These are phyloP conservation scores for Carcharodon carcharias DNA, from an alignment of 2,797 vertebrate species.

Conservation along the genomic window DNA sequence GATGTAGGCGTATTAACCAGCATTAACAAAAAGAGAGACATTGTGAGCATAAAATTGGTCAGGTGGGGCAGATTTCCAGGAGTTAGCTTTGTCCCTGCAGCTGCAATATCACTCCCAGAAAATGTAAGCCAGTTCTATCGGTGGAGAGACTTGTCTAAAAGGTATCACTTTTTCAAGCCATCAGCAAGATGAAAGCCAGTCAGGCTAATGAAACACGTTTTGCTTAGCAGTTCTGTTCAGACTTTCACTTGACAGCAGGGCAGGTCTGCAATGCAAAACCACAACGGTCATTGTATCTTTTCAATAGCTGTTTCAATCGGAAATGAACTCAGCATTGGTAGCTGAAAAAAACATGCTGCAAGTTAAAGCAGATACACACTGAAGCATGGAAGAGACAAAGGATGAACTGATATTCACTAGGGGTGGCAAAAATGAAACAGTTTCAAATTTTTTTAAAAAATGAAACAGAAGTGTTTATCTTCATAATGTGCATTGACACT, in stretches of 20 bases:
- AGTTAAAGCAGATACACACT: not conserved
- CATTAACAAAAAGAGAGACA: not conserved
- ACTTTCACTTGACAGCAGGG: not conserved
- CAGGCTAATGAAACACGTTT: not conserved
- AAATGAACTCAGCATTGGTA: not conserved
- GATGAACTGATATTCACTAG: not conserved
- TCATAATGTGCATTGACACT: not conserved
- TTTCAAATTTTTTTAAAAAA: not conserved
- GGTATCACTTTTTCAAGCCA: not conserved
- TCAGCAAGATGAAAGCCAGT: not conserved
- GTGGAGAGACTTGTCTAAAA: not conserved
- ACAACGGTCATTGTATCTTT: not conserved
- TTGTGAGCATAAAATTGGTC: not conserved
- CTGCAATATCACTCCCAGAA: not conserved
- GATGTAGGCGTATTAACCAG: not conserved
- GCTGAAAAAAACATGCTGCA: not conserved
- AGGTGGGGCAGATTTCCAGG: not conserved
- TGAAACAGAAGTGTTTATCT: not conserved
- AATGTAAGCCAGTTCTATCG: not conserved
- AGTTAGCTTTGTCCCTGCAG: not conserved
- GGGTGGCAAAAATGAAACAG: not conserved
- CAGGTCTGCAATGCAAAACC: not conserved
- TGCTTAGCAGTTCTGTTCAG: not conserved
- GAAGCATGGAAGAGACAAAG: not conserved
- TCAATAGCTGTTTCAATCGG: not conserved